phyloP scores from a whole-genome alignment of 1,140 invertebrate genomes.

The Bilobella aurantiaca region DNA sequence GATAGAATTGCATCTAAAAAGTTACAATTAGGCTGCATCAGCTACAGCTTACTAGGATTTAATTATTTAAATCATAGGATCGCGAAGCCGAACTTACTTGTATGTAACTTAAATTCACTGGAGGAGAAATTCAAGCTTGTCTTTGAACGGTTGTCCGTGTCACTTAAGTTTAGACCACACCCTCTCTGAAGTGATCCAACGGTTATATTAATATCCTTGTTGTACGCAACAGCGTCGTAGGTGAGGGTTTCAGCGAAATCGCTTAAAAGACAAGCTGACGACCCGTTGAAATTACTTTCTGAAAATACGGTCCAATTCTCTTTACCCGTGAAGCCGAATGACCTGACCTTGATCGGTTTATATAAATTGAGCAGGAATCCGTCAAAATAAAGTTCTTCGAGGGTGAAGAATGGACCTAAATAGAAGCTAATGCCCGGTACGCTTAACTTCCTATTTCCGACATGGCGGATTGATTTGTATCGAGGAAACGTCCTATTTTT shows the following conservation, averaged over 20 bases:
- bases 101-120: too few relatives aligned
- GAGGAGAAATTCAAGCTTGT: not conserved
- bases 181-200: not conserved
- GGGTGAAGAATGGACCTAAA: not conserved
- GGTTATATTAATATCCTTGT: not conserved
- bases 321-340: constrained; percentile 5
- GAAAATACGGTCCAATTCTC: constrained; percentile 3
- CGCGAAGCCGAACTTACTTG: too few relatives aligned
- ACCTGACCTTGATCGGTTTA: not conserved
- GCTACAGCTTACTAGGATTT: too few relatives aligned
- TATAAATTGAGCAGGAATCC: not conserved
- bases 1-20: too few relatives aligned
- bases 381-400: constrained; percentile 8
- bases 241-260: not conserved
- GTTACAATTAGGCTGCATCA: too few relatives aligned
- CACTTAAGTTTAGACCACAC: too few relatives aligned
- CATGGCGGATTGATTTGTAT: constrained; percentile 7
- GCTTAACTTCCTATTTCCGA: not conserved
- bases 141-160: too few relatives aligned
- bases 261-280: not conserved
- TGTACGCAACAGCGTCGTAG: not conserved
- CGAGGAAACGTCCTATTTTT: not conserved
- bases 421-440: constrained; percentile 1
- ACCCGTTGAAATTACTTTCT: not conserved
- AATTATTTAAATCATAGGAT: too few relatives aligned